These are phyloP conservation scores for Acronicta alni DNA, from an alignment of 2,888 invertebrate species.

Conservation along the genomic window DNA sequence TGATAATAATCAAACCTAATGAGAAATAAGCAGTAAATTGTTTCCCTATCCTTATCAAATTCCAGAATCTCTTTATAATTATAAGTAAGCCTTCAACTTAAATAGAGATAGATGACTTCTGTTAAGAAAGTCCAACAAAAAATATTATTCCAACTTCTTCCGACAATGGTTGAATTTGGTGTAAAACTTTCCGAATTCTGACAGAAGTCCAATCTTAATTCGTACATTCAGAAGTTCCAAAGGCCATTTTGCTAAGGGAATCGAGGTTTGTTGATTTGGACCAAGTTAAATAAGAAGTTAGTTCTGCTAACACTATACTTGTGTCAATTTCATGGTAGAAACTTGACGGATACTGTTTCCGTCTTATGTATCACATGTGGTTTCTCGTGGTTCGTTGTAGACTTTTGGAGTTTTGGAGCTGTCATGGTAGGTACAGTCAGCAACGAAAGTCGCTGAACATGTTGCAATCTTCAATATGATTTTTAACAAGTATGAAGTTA, in stretches of 20 bases:
- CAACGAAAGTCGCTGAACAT: too few species aligned
- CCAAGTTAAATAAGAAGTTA: conserved; percentile 51
- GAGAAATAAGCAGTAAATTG: conserved; percentile 4
- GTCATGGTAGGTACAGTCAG: too few species aligned
- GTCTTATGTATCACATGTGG: conserved; percentile 1
- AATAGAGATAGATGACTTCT: conserved; percentile 29
- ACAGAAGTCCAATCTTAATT: conserved; percentile 49
- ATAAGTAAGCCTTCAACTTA: conserved; percentile 29
- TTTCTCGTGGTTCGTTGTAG: too few species aligned
- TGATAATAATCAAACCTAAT: too few species aligned
- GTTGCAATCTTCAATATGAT: too few species aligned
- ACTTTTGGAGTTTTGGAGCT: too few species aligned
- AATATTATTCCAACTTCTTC: conserved; percentile 34
- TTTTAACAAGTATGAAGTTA: too few species aligned
- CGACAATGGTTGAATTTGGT: conserved; percentile 44
- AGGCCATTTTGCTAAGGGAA: conserved; percentile 47
- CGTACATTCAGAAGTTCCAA: conserved; percentile 51
- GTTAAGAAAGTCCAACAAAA: conserved; percentile 36
- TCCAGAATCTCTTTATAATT: conserved; percentile 29
- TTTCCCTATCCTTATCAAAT: conserved; percentile 20
- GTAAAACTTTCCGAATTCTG: conserved; percentile 39
- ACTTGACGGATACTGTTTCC: conserved; percentile 27
- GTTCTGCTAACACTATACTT: conserved; percentile 37
- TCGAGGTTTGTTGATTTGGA: conserved; percentile 51
- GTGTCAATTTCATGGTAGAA: conserved; percentile 26